These are phyloP conservation scores for Montipora capricornis DNA, from an alignment of 64 coral and sea anemone genomes.

Conservation along the genomic window DNA sequence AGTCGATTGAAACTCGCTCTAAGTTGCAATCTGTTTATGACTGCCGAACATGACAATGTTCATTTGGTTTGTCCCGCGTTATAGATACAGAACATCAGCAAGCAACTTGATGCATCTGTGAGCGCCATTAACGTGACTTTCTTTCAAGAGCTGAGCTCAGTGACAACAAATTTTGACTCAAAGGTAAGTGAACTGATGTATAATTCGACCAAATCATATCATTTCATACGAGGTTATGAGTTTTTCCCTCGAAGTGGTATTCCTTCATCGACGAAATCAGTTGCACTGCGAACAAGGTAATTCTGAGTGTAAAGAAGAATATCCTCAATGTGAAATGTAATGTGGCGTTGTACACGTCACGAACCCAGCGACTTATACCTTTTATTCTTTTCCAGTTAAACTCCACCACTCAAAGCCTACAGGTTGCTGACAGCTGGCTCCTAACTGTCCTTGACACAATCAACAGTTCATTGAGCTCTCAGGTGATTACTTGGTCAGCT, in stretches of 20 bases:
- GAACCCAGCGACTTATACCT: neutral
- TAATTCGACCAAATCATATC: neutral
- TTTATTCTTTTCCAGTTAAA: slow-evolving; percentile 18
- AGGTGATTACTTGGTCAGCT: neutral
- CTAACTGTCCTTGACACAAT: neutral
- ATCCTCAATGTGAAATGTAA: no score
- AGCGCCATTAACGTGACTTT: slow-evolving; percentile 28
- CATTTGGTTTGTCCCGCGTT: neutral
- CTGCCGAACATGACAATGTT: no score
- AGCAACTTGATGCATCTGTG: slow-evolving; percentile 40
- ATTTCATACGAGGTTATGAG: no score
- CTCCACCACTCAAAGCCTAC: slow-evolving; percentile 7
- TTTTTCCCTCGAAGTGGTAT: no score
- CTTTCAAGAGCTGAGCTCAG: neutral
- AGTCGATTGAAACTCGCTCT: no score
- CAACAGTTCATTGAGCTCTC: slow-evolving; percentile 12
- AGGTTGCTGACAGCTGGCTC: slow-evolving; percentile 15
- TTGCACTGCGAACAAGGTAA: no score
- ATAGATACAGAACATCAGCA: slow-evolving; percentile 27
- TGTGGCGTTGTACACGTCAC: neutral
- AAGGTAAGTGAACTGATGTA: neutral
- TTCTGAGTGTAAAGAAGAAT: no score
- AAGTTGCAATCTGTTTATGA: no score
- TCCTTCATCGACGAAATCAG: no score
- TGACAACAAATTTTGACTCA: neutral